Conservation (phyloP, 2,888 invertebrate genomes). For the Calameuta idolon region DNA sequence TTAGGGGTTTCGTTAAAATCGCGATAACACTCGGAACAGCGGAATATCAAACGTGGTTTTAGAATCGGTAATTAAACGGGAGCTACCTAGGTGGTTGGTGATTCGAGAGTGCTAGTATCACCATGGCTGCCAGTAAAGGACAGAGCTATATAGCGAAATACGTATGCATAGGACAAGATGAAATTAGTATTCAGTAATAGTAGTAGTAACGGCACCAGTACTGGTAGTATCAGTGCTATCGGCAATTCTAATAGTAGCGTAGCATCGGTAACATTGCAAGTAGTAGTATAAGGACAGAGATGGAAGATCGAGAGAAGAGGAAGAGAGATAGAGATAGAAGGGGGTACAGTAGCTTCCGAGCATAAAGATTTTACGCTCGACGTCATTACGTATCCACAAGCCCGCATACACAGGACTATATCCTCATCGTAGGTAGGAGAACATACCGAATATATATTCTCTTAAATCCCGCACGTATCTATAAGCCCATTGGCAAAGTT, state of each 20-base stretch:
- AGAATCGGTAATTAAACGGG: conserved; percentile 55
- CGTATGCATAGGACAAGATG: neutral
- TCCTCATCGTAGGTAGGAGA: neutral
- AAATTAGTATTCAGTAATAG: neutral
- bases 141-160: neutral
- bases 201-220: neutral
- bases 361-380: conserved; percentile 47
- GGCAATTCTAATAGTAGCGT: conserved; percentile 14
- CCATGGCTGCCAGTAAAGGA: neutral
- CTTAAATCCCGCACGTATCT: neutral
- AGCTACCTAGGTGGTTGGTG: conserved; percentile 25
- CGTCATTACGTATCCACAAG: neutral
- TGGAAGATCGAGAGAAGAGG: neutral
- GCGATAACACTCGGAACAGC: conserved; percentile 45
- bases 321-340: neutral
- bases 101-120: neutral
- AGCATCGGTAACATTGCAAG: neutral
- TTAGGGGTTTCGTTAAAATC: conserved; percentile 40
- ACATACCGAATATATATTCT: neutral
- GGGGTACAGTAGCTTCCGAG: conserved; percentile 32
- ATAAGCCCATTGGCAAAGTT: neutral
- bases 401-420: conserved; percentile 10
- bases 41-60: conserved; percentile 35
- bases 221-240: neutral
- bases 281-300: neutral